Percentiles rank a stretch among this genome's conserved stretches.
These are phyloP conservation scores for Beroe forskalii DNA, from an alignment of 37 sponge, comb jelly and placozoan species.

Conservation along the genomic window DNA sequence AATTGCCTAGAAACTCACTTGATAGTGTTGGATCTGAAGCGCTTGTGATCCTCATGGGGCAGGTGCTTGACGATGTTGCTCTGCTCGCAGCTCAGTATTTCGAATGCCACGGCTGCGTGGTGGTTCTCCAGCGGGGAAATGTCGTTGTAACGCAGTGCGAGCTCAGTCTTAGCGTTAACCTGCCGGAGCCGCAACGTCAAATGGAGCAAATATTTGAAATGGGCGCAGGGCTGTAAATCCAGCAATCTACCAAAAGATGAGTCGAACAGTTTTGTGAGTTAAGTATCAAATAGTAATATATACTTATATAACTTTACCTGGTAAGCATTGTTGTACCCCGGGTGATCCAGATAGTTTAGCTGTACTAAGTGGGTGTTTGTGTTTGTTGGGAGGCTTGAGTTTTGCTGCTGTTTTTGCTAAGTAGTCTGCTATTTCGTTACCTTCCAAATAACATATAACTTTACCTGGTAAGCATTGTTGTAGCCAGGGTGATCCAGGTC, in stretches of 20 bases:
- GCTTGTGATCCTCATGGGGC: background rate
- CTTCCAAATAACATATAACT: too few relatives aligned
- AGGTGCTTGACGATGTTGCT: conserved; percentile 12
- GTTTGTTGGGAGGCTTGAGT: too few relatives aligned
- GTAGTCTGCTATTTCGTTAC: too few relatives aligned
- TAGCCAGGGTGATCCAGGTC: conserved; percentile 92
- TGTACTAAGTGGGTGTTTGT: too few relatives aligned
- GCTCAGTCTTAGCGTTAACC: conserved; percentile 83
- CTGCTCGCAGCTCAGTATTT: conserved; percentile 67
- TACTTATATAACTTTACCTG: conserved; percentile 58
- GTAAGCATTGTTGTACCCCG: conserved; percentile 84
- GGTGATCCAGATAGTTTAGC: conserved; percentile 91
- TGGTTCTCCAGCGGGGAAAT: conserved; percentile 92
- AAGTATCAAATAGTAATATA: too few relatives aligned
- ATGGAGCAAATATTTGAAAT: too few relatives aligned
- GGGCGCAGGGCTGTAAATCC: too few relatives aligned
- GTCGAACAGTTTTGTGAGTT: too few relatives aligned
- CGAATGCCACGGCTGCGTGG: conserved; percentile 83
- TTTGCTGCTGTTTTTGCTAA: too few relatives aligned
- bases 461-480: conserved; percentile 74
- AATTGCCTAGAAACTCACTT: conserved; percentile 34
- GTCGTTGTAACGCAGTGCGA: conserved; percentile 87
- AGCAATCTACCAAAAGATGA: too few relatives aligned
- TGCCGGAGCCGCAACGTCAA: too few relatives aligned
- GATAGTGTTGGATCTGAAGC: conserved; percentile 10